These are phyloP conservation scores for Hippasteria phrygiana DNA, from an alignment of 53 echinoderm and acorn worm genomes.

Conservation along the genomic window DNA sequence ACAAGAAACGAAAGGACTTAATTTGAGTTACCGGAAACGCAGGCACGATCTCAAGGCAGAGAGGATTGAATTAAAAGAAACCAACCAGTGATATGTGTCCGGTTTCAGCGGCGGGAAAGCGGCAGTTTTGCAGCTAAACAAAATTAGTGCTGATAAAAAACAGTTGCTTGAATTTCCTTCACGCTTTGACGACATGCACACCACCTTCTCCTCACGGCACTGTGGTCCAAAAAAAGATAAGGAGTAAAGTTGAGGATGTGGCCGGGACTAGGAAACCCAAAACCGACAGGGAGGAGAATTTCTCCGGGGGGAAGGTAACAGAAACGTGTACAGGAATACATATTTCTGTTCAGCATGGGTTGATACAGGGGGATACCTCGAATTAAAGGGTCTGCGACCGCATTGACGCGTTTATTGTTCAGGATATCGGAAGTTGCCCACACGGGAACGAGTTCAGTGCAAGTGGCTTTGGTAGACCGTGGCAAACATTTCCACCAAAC, in stretches of 20 bases:
- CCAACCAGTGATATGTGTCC: conserved; percentile 53
- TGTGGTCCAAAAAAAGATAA: conserved; percentile 21
- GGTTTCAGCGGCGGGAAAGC: conserved; percentile 48
- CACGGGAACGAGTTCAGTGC: background rate
- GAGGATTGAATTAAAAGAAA: conserved; percentile 52
- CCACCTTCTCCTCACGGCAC: conserved; percentile 41
- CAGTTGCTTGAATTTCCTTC: conserved; percentile 64
- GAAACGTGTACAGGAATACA: conserved; percentile 57
- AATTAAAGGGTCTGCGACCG: conserved; percentile 11
- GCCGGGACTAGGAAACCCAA: conserved; percentile 4
- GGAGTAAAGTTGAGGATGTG: conserved; percentile 3
- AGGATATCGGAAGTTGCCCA: background rate
- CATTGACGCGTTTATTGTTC: background rate
- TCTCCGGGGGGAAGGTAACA: background rate
- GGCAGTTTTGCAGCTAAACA: conserved; percentile 62
- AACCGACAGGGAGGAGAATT: conserved; percentile 9
- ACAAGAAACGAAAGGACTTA: conserved; percentile 27
- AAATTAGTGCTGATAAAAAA: conserved; percentile 67
- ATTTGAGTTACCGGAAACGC: conserved; percentile 57
- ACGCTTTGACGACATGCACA: conserved; percentile 57
- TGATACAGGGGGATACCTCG: conserved; percentile 25
- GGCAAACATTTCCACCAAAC: no score
- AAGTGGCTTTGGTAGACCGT: background rate
- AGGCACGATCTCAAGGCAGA: conserved; percentile 51
- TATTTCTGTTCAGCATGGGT: conserved; percentile 20